Evolutionary conservation across 2,888 invertebrate genomes (phyloP).

Genomic region (Itoplectis maculator): DNA sequence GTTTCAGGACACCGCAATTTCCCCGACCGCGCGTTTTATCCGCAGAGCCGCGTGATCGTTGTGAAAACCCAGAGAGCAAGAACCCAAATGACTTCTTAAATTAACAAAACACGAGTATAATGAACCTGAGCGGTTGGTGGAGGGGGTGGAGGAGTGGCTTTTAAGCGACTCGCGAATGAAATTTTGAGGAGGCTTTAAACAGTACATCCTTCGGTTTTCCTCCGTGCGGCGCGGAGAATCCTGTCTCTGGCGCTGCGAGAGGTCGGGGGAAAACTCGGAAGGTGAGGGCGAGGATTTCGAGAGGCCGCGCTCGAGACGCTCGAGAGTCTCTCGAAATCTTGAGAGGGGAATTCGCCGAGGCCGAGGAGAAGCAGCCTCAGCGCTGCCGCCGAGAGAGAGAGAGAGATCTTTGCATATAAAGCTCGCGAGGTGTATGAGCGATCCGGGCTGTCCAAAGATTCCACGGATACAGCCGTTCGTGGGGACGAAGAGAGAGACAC

Average conservation of each 20-base stretch:
- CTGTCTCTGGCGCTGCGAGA: slow-evolving; percentile 40
- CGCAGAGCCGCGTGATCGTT: not conserved
- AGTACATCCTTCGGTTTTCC: slow-evolving; percentile 49
- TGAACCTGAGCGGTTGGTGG: not conserved
- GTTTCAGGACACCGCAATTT: too few relatives aligned
- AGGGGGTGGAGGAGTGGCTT: not conserved
- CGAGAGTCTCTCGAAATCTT: slow-evolving; percentile 61
- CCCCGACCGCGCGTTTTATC: too few relatives aligned
- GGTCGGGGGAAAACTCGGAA: slow-evolving; percentile 18
- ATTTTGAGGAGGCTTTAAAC: slow-evolving; percentile 31
- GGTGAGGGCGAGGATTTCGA: slow-evolving; percentile 58
- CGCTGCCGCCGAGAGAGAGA: not conserved
- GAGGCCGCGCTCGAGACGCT: slow-evolving; percentile 49
- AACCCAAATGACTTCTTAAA: not conserved
- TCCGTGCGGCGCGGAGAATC: slow-evolving; percentile 43
- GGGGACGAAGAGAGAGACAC: slow-evolving; percentile 8
- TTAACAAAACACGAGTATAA: not conserved
- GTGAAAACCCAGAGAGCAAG: not conserved
- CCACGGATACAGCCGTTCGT: slow-evolving; percentile 1
- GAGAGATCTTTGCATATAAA: slow-evolving; percentile 36
- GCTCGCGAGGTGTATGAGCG: slow-evolving; percentile 39
- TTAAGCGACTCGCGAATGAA: not conserved
- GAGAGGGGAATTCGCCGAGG: slow-evolving; percentile 52
- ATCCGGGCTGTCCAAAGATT: slow-evolving; percentile 39
- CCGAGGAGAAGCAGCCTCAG: too few relatives aligned